Percentiles rank a stretch among this genome's conserved stretches.
These are phyloP conservation scores for Prenolepis imparis DNA, from an alignment of 2,888 invertebrate species.

Conservation along the genomic window DNA sequence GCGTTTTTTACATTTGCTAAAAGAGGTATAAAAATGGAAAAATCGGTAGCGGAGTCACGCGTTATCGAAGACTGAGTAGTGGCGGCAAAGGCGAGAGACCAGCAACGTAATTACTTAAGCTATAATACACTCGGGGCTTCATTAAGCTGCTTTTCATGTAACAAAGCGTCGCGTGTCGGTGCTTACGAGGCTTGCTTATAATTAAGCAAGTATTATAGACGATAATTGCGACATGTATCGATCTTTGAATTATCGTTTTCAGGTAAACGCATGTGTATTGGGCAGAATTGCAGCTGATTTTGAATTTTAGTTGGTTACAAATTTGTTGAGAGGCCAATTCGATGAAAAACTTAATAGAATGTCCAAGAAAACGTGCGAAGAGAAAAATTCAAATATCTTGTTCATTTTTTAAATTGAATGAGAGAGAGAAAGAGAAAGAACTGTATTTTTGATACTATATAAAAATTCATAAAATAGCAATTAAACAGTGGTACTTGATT, in stretches of 20 bases:
- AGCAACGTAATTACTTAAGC: slow-evolving; percentile 74
- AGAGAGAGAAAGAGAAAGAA: not conserved
- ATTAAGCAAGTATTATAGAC: slow-evolving; percentile 42
- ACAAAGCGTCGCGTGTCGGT: slow-evolving; percentile 78
- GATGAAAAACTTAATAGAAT: slow-evolving; percentile 58
- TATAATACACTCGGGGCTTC: slow-evolving; percentile 79
- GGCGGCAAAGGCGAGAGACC: slow-evolving; percentile 19
- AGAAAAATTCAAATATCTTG: not conserved
- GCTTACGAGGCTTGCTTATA: slow-evolving; percentile 62
- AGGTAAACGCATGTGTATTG: not conserved
- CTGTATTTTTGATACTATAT: not conserved
- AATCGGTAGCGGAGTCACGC: slow-evolving; percentile 43
- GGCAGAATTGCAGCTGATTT: slow-evolving; percentile 33
- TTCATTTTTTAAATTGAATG: not conserved
- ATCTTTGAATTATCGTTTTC: slow-evolving; percentile 40
- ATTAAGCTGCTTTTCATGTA: slow-evolving; percentile 83
- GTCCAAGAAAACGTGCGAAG: slow-evolving; percentile 13
- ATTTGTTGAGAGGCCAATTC: slow-evolving; percentile 29
- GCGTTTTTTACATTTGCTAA: not conserved
- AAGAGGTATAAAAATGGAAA: slow-evolving; percentile 23
- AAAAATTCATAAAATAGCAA: not conserved
- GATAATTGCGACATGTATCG: slow-evolving; percentile 41
- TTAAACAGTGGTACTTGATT: not conserved
- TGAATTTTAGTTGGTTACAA: slow-evolving; percentile 11
- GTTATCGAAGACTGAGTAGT: slow-evolving; percentile 31